Percentiles rank a stretch among this genome's conserved stretches.
These are phyloP conservation scores for Oreochromis tanganicae DNA, from an alignment of 2,113 vertebrate genomes.

Conservation along the genomic window DNA sequence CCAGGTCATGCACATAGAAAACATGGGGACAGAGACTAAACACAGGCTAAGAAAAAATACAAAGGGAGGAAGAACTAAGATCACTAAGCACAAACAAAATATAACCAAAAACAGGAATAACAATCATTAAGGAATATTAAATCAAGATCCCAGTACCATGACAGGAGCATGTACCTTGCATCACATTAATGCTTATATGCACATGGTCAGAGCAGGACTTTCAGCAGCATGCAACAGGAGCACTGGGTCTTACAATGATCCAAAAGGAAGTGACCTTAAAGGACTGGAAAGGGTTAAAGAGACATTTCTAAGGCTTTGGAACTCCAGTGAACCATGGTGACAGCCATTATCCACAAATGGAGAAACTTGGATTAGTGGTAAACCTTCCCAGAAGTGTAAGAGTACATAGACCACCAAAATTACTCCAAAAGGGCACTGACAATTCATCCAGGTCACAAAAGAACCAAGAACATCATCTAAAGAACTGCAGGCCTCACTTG, in stretches of 20 bases:
- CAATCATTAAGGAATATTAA: not conserved
- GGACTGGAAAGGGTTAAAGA: not conserved
- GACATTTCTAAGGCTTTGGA: not conserved
- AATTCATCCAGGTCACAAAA: not conserved
- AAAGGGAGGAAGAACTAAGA: not conserved
- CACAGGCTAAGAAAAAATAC: not conserved
- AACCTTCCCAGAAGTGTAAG: not conserved
- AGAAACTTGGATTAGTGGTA: not conserved
- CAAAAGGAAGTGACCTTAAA: not conserved
- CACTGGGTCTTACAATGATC: not conserved
- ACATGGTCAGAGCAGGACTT: not conserved
- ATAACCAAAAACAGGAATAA: not conserved
- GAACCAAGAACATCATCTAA: not conserved
- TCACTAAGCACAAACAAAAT: not conserved
- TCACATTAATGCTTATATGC: not conserved
- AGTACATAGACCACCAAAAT: not conserved
- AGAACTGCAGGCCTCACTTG: not conserved
- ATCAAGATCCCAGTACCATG: not conserved
- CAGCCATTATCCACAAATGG: not conserved
- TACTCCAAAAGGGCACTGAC: not conserved
- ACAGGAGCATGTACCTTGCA: not conserved
- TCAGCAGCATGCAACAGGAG: not conserved
- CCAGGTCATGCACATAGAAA: not conserved
- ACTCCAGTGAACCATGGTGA: not conserved
- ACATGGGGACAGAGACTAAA: not conserved